These are phyloP conservation scores for Macquaria ambigua DNA, from an alignment of 2,113 vertebrate genomes.

Conservation along the genomic window DNA sequence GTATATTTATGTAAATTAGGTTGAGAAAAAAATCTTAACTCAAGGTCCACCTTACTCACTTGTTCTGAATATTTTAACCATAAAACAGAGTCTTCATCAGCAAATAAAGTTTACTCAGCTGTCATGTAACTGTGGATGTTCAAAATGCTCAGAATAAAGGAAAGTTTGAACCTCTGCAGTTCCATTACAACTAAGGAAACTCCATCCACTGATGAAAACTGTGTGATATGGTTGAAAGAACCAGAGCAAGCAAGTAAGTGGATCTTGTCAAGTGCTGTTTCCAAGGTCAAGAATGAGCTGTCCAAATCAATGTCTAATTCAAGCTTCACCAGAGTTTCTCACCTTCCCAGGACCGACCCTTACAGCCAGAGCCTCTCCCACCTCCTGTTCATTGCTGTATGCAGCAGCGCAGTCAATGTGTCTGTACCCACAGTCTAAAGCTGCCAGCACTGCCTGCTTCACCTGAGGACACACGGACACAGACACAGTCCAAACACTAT, in stretches of 20 bases:
- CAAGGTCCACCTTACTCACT: background rate
- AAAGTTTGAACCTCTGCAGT: background rate
- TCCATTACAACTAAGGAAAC: background rate
- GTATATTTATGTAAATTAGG: background rate
- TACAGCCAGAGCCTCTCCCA: conserved; percentile 80
- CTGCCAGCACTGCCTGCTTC: conserved; percentile 81
- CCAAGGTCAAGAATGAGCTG: background rate
- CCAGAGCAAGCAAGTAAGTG: background rate
- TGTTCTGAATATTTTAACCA: background rate
- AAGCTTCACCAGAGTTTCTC: conserved; percentile 1
- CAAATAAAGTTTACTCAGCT: background rate
- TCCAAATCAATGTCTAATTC: background rate
- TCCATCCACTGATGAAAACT: background rate
- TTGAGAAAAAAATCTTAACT: background rate
- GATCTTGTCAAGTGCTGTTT: background rate
- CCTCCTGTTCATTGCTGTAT: conserved; percentile 83
- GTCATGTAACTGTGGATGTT: background rate
- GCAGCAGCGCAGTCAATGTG: conserved; percentile 85
- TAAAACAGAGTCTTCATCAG: background rate
- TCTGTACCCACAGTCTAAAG: conserved; percentile 83
- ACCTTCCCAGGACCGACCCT: conserved; percentile 81
- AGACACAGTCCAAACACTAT: background rate
- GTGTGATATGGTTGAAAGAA: background rate
- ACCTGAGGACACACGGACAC: conserved; percentile 66
- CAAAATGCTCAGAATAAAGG: background rate